These are phyloP conservation scores for Caenorhabditis zanzibari DNA, from an alignment of 2,888 invertebrate species.

Conservation along the genomic window DNA sequence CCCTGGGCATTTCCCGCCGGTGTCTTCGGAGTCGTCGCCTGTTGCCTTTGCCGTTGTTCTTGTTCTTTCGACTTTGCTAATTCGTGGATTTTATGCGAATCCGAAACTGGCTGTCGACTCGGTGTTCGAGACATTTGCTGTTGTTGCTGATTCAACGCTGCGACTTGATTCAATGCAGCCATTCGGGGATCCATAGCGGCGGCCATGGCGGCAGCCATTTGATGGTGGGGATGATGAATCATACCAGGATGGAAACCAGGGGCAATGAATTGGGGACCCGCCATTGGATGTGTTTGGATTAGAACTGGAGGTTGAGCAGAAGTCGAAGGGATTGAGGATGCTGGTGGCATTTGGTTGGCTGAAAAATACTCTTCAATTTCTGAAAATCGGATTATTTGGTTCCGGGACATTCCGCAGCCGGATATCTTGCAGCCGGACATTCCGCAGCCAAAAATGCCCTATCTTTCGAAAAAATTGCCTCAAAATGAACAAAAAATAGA, in stretches of 20 bases:
- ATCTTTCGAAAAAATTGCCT: too few relatives aligned
- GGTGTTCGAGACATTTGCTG: slow-evolving; percentile 58
- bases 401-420: too few relatives aligned
- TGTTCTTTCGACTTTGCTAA: slow-evolving; percentile 50
- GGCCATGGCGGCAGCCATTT: slow-evolving; percentile 31
- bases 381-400: too few relatives aligned
- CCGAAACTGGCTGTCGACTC: slow-evolving; percentile 36
- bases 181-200: slow-evolving; percentile 44
- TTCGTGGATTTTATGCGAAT: slow-evolving; percentile 65
- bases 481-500: too few relatives aligned
- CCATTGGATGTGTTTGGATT: slow-evolving; percentile 42
- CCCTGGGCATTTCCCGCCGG: slow-evolving; percentile 10
- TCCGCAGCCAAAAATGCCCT: too few relatives aligned
- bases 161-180: slow-evolving; percentile 9
- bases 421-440: too few relatives aligned
- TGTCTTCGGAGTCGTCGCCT: slow-evolving; percentile 39
- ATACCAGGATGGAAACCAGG: slow-evolving; percentile 45
- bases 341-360: slow-evolving; percentile 1
- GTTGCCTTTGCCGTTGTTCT: slow-evolving; percentile 23
- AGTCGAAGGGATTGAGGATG: slow-evolving; percentile 3
- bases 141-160: slow-evolving; percentile 15
- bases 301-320: slow-evolving; percentile 26
- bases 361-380: too few relatives aligned
- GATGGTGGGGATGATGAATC: slow-evolving; percentile 19
- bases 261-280: slow-evolving; percentile 33